phyloP scores from a whole-genome alignment of 2,888 invertebrate genomes.

The Syrphus vitripennis region DNA sequence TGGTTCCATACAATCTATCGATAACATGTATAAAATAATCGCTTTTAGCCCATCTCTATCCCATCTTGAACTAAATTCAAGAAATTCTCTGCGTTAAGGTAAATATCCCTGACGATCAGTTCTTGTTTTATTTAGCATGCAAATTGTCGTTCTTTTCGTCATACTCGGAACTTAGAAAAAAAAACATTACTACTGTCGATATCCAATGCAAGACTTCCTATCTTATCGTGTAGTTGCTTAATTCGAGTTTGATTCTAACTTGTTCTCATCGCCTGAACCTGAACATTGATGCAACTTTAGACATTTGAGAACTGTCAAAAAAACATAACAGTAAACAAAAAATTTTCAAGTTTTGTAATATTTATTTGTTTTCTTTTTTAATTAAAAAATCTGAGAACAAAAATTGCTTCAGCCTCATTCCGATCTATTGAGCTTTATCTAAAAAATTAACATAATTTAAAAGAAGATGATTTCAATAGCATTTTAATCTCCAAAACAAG shows the following conservation, averaged over 20 bases:
- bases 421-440: background rate
- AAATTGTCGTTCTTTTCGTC: too few species aligned
- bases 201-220: too few species aligned
- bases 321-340: conserved; percentile 2
- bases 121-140: too few species aligned
- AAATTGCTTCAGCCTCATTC: background rate
- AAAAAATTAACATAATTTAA: background rate
- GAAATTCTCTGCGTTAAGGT: too few species aligned
- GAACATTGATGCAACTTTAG: background rate
- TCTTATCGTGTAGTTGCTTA: background rate
- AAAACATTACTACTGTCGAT: too few species aligned
- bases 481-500: background rate
- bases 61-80: too few species aligned
- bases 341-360: too few species aligned
- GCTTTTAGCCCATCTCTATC: too few species aligned
- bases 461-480: background rate
- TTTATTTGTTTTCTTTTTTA: background rate
- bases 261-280: background rate
- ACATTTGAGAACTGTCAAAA: background rate
- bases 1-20: too few species aligned
- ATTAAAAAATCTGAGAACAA: background rate
- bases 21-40: too few species aligned
- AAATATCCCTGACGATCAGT: too few species aligned
- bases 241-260: background rate
- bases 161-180: too few species aligned